These are phyloP conservation scores for Fabriciana adippe DNA, from an alignment of 2,888 invertebrate species.

Conservation along the genomic window DNA sequence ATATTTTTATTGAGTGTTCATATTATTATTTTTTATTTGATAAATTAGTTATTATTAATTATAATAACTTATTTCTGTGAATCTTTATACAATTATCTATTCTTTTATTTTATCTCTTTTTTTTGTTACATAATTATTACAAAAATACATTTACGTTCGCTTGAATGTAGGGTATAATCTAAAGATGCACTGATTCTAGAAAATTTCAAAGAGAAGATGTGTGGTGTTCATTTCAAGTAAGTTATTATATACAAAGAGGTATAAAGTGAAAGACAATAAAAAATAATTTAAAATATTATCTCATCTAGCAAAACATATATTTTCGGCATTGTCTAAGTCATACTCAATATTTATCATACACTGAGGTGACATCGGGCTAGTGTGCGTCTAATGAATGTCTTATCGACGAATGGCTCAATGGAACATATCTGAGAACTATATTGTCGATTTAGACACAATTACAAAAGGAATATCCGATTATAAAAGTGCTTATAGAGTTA, in stretches of 20 bases:
- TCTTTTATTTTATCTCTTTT: no score
- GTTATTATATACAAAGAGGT: neutral
- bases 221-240: no score
- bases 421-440: conserved; percentile 60
- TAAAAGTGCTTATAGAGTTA: conserved; percentile 45
- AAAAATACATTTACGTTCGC: no score
- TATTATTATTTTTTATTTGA: no score
- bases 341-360: conserved; percentile 45
- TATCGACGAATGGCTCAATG: conserved; percentile 62
- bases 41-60: no score
- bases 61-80: no score
- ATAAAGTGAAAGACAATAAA: neutral
- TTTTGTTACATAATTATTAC: no score
- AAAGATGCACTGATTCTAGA: no score
- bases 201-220: no score
- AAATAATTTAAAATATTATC: conserved; percentile 12
- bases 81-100: no score
- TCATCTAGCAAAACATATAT: conserved; percentile 35
- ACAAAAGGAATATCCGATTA: conserved; percentile 58
- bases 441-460: conserved; percentile 70
- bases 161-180: no score
- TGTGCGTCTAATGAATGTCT: conserved; percentile 69
- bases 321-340: conserved; percentile 44
- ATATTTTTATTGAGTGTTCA: no score
- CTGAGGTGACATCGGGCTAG: conserved; percentile 46